These are phyloP conservation scores for Brachyptera risi DNA, from an alignment of 2,888 invertebrate species.

Conservation along the genomic window DNA sequence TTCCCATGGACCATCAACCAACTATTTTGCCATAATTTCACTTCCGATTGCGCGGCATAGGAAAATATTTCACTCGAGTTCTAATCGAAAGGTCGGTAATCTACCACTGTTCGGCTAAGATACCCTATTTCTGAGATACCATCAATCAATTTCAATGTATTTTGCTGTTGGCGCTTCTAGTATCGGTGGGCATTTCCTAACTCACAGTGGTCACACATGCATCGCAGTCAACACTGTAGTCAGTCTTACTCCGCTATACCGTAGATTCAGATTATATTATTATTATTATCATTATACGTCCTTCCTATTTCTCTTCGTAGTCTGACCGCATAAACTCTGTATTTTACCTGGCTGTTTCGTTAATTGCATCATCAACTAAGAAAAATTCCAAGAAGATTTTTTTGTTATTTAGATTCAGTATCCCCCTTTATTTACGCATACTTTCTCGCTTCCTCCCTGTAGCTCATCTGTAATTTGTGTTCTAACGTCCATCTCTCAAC, in stretches of 20 bases:
- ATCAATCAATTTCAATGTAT: no score
- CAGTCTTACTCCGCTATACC: no score
- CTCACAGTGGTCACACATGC: no score
- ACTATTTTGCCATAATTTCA: not conserved
- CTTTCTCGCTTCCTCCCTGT: constrained; percentile 14
- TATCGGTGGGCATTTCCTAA: not conserved
- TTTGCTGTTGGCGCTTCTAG: no score
- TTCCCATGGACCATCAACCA: not conserved
- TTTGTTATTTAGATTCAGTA: constrained; percentile 21
- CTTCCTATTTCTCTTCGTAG: not conserved
- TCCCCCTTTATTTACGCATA: constrained; percentile 19
- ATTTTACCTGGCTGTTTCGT: constrained; percentile 17
- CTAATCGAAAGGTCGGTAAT: no score
- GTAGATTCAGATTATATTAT: no score
- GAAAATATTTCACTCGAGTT: constrained; percentile 46
- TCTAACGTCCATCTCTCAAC: not conserved
- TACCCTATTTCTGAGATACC: not conserved
- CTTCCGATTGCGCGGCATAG: not conserved
- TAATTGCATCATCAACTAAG: constrained; percentile 28
- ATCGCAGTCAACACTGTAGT: no score
- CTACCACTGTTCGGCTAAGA: no score
- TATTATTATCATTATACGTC: no score
- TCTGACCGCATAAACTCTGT: constrained; percentile 6
- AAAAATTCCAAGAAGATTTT: constrained; percentile 29
- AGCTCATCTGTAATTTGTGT: constrained; percentile 20